phyloP scores from a whole-genome alignment of 1,140 invertebrate species.

The Hyles euphorbiae region DNA sequence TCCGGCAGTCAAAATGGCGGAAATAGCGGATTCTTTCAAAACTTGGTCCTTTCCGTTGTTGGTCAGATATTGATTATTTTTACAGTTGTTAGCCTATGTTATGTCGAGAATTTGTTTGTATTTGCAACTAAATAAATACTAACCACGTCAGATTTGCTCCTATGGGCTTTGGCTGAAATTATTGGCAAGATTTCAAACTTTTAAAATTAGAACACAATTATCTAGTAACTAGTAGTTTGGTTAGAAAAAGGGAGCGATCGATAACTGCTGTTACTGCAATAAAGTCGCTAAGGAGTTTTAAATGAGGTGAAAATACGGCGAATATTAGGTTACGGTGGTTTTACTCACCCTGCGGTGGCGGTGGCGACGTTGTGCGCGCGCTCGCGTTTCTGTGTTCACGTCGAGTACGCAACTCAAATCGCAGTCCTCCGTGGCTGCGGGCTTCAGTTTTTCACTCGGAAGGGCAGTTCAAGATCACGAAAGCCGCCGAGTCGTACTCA shows the following conservation, averaged over 20 bases:
- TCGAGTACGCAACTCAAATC: slow-evolving; percentile 59
- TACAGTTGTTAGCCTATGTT: too few species aligned
- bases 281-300: background rate
- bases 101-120: too few species aligned
- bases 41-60: too few species aligned
- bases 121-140: too few species aligned
- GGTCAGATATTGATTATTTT: too few species aligned
- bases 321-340: slow-evolving; percentile 28
- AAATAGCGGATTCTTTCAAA: too few species aligned
- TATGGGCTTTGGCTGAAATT: slow-evolving; percentile 10
- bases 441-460: slow-evolving; percentile 57
- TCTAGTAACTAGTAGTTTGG: slow-evolving; percentile 6
- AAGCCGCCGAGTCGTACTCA: slow-evolving; percentile 44
- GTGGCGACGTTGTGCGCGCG: slow-evolving; percentile 56
- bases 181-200: slow-evolving; percentile 58
- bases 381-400: slow-evolving; percentile 37
- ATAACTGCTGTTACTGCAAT: slow-evolving; percentile 5
- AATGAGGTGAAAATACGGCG: slow-evolving; percentile 21
- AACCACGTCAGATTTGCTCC: too few species aligned
- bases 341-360: slow-evolving; percentile 36
- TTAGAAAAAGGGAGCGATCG: background rate
- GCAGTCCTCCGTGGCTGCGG: slow-evolving; percentile 39
- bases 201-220: slow-evolving; percentile 45
- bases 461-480: slow-evolving; percentile 73
- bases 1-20: too few species aligned